Evolutionary conservation across 2,113 vertebrate species (phyloP).

Genomic region (Alosa alosa): DNA sequence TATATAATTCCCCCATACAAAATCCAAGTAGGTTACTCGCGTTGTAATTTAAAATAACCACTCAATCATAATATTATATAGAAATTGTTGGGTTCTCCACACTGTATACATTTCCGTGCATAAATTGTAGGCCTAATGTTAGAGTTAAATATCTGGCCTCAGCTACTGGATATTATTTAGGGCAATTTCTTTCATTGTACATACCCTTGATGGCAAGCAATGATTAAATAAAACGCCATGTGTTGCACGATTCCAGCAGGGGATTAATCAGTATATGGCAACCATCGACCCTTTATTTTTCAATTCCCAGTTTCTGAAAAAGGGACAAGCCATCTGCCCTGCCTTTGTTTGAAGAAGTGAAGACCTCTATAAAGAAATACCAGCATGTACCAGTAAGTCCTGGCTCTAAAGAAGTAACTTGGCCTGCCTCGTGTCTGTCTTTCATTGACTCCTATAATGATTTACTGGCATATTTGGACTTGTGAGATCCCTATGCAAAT

Average conservation of each 20-base stretch:
- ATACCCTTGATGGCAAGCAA: neutral
- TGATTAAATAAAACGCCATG: neutral
- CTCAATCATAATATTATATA: neutral
- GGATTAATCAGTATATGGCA: slow-evolving; percentile 60
- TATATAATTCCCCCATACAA: too few species aligned
- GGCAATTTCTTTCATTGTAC: too few species aligned
- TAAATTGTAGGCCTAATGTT: too few species aligned
- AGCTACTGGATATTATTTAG: too few species aligned
- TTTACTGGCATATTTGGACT: neutral
- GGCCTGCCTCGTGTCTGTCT: neutral
- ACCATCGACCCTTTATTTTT: slow-evolving; percentile 56
- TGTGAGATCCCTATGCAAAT: neutral
- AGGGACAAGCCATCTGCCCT: slow-evolving; percentile 56
- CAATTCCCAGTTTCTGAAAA: slow-evolving; percentile 52
- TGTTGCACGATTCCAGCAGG: neutral
- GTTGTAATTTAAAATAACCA: neutral
- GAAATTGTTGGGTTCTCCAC: too few species aligned
- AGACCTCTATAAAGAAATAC: neutral
- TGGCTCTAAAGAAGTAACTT: neutral
- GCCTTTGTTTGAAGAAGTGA: slow-evolving; percentile 50
- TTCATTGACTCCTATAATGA: neutral
- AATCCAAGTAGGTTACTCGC: too few species aligned
- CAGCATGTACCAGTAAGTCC: neutral
- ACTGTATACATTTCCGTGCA: too few species aligned
- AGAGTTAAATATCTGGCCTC: too few species aligned